phyloP scores from a whole-genome alignment of 2,888 invertebrate species.

The Diarsia mendica region DNA sequence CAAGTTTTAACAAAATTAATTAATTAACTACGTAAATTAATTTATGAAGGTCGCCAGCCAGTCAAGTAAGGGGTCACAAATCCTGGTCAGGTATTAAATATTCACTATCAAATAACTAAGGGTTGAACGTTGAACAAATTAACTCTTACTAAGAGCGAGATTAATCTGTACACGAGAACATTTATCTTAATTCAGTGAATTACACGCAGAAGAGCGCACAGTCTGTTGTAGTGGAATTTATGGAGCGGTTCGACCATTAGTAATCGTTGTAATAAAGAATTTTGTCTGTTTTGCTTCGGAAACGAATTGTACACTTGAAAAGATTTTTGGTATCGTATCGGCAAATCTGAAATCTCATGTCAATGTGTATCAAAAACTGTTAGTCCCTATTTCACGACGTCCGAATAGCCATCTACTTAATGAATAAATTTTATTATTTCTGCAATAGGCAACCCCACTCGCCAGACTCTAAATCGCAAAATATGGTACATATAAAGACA shows the following conservation, averaged over 20 bases:
- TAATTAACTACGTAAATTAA: slow-evolving; percentile 11
- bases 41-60: slow-evolving; percentile 18
- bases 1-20: background rate
- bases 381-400: no score
- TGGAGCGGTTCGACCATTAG: slow-evolving; percentile 5
- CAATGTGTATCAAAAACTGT: background rate
- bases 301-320: background rate
- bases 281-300: background rate
- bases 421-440: no score
- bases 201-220: slow-evolving; percentile 12
- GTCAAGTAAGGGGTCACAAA: slow-evolving; percentile 38
- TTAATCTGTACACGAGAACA: slow-evolving; percentile 47
- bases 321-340: background rate
- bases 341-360: background rate
- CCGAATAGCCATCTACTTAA: no score
- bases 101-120: slow-evolving; percentile 53
- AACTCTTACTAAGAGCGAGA: slow-evolving; percentile 44
- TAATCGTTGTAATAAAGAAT: background rate
- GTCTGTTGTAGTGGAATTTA: slow-evolving; percentile 30
- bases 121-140: slow-evolving; percentile 50
- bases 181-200: slow-evolving; percentile 42
- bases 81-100: slow-evolving; percentile 55
- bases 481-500: no score
- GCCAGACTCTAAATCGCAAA: no score
- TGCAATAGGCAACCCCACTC: no score